Base-by-base conservation (phyloP, 2,113 vertebrate species). In the Setophaga kirtlandii region DNA sequence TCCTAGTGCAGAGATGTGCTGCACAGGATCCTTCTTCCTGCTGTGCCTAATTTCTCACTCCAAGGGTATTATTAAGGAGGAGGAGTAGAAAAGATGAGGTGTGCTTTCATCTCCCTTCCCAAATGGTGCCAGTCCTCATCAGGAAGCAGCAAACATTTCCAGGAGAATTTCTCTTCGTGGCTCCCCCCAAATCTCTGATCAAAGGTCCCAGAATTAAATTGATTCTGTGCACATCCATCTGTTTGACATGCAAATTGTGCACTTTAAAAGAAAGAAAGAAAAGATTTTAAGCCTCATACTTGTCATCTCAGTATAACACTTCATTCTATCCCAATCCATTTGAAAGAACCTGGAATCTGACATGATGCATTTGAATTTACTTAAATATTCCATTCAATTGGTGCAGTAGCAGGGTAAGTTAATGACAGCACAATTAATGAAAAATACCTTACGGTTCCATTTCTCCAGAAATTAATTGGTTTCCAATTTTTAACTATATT, bases 31-130 rank as follows among this genome's bases (percentile, higher is more conserved):
- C 87, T 93, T 75, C 73, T 67, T 65, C 93, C 91, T 53, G 88
- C 96, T 95, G 89, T 63, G 93, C 77, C 50, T 89, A 52, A 93
- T 81, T 97, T 91, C 77, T 92, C 59, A 87, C 94, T 87, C 47
- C 76, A 83, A 89, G 65, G 92, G 37, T 87, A 50, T 94, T 65
- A 94, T 95, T 96, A 96, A 95, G 76, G 35, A 94, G 94, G 93
- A 92, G 90, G 92, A 89, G 88, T 21, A 65, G 91, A 70, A 89
- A 90, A 82, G 68, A 84, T 53, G 67, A 75, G 79, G 73, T 94
- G 90, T 55, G 44, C 93, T 96, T 95, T 96, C 82, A 94, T 94
- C 89, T 90, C 41, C 23, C 0, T 87, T 31, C 59, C 87, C 95
- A 91, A 91, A 96, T 46, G 95, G 44, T 52, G n/a, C 75, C 76